Evolutionary conservation across 2,797 vertebrate species (phyloP), one percentile per base, ranked within the genome.

Genomic region (Hephaestus fuliginosus): DNA sequence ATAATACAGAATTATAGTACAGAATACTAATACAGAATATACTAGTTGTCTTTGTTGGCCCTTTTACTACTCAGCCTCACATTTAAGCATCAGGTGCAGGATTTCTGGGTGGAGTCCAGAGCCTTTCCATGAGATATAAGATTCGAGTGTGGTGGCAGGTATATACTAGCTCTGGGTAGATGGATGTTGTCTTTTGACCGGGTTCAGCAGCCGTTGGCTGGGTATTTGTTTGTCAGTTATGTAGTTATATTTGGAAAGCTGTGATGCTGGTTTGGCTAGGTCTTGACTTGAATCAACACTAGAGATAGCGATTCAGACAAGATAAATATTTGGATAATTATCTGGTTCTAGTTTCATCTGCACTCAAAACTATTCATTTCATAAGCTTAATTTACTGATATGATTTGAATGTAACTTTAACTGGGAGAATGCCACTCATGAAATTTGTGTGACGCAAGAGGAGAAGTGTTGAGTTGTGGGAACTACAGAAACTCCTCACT

Each of bases 261-360:
- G 57, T 25, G 62, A 17, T 43, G 28, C 18, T 49, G 49, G 55
- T 41, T 62, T 74, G 70, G 48, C 39, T 3, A 18, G 7, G 20
- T 18, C 22, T 63, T 11, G 30, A 70, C 22, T 51, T 43, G 7
- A 65, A 62, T 78, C 57, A 71, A 57, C 49, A 41, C 22, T 63
- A 39, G 63, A 46, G 39, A 44, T 49, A 7, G 30, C 14, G 20
- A 28, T 48, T 57, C 43, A 70, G 75, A 66, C 73, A 22, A 63
- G 44, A 60, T 46, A 71, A 76, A 80, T 87, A 76, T 76, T 84
- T 82, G 53, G 6, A 70, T 53, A 73, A 33, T 5, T 33, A 33
- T 33, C 46, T 22, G 60, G 53, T 62, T 79, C 39, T 13, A 56
- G 44, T 63, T 80, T 63, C 67, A 77, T 80, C 70, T 74, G 44